Conservation (phyloP, 2,113 vertebrate species). For the Labrus mixtus region DNA sequence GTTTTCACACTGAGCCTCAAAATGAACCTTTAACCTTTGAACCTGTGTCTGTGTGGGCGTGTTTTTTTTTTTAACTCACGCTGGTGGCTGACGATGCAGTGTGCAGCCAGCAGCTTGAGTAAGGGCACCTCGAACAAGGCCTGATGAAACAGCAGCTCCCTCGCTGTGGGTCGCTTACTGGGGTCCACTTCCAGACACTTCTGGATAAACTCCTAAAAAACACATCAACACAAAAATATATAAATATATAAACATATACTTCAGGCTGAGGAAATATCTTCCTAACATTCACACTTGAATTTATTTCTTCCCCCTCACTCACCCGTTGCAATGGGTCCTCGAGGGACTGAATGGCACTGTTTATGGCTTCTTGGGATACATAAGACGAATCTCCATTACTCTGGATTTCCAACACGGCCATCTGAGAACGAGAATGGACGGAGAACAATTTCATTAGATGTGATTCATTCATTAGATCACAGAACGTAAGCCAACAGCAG, state of each 20-base stretch:
- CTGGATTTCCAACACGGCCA: slow-evolving; percentile 99
- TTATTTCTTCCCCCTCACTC: slow-evolving; percentile 49
- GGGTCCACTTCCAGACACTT: slow-evolving; percentile 97
- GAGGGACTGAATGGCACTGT: slow-evolving; percentile 96
- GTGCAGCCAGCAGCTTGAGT: slow-evolving; percentile 95
- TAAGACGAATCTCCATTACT: slow-evolving; percentile 98
- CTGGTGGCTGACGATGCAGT: slow-evolving; percentile 96
- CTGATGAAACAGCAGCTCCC: slow-evolving; percentile 95
- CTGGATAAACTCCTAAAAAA: slow-evolving; percentile 94
- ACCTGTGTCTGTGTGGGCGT: neutral
- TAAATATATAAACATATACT: no score
- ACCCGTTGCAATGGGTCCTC: slow-evolving; percentile 97
- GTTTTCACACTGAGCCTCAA: neutral
- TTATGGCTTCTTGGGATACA: slow-evolving; percentile 98
- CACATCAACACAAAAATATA: slow-evolving; percentile 30
- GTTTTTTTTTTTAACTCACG: slow-evolving; percentile 85
- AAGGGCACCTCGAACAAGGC: slow-evolving; percentile 97
- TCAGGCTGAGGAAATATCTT: neutral
- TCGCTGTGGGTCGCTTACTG: slow-evolving; percentile 90
- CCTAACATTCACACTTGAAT: neutral
- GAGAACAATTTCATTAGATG: neutral
- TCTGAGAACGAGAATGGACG: slow-evolving; percentile 79
- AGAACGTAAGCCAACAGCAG: neutral
- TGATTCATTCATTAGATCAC: neutral
- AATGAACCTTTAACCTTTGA: no score